Evolutionary conservation across 2,888 invertebrate genomes (phyloP), one percentile per base, ranked within the genome.

Genomic region (Ophraella communa): DNA sequence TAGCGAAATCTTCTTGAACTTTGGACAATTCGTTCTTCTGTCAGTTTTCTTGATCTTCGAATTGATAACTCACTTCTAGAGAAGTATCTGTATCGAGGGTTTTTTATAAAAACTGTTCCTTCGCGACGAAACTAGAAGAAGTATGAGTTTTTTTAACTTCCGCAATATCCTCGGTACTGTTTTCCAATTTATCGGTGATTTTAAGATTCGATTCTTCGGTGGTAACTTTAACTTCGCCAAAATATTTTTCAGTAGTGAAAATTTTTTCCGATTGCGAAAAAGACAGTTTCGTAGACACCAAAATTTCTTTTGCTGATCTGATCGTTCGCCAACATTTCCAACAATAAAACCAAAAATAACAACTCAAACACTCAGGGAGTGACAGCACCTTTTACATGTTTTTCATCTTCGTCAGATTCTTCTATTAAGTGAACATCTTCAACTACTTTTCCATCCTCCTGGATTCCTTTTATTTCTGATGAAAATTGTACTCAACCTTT

Each of bases 191-290:
- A 44, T 65, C 62, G 0, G 53, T 24, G 7, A 60, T 49, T 1
- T 57, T 24, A 18, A 56, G n/a, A 51, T 42, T 58, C 1, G 62
- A 33, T 35, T 66, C 60, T 20, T 62, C 27, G 2, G 39, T 51
- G 4, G 57, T 65, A 8, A 39, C 21, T 53, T 55, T 65, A 4
- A 53, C 51, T 21, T 33, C 2, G 2, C 27, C 42, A 8, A n/a
- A 30, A 10, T 63, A 63, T 21, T 54, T 68, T 58, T 63, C 63
- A 4, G 39, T 56, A 21, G 62, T 18, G 3, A 52, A 35, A 1
- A 49, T 64, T 30, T 39, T 59, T 21, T 67, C 66, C 4, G 62
- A 60, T 42, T 63, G 55, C 3, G 44, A 53, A 47, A 47, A 24
- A 3, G 60, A 52, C 3, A 33, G 24, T 23, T 68, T 64, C 47